Evolutionary conservation across 2,113 vertebrate genomes (phyloP).

Genomic region (Felis chaus): DNA sequence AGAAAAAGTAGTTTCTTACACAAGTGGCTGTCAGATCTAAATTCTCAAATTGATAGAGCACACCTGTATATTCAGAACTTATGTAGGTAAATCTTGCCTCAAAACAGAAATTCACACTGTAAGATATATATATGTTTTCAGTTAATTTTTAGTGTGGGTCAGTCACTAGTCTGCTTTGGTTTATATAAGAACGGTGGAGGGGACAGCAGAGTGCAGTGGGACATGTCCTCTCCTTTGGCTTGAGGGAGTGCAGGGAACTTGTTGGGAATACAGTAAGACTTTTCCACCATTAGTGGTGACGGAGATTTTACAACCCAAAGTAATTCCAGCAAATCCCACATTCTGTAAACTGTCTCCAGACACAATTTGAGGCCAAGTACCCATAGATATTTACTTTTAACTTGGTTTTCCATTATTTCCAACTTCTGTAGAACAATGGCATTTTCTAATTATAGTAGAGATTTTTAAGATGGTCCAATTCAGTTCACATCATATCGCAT

Average conservation of each 20-base stretch:
- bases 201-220: not conserved
- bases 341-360: constrained; percentile 23
- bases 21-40: not conserved
- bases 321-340: constrained; percentile 45
- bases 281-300: constrained; percentile 20
- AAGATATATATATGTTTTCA: not conserved
- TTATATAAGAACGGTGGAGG: not conserved
- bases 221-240: not conserved
- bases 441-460: constrained; percentile 61
- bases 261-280: constrained; percentile 7
- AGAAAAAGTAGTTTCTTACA: not conserved
- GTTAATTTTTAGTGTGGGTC: not conserved
- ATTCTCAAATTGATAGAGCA: not conserved
- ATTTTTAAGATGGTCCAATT: constrained; percentile 60
- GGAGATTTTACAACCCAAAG: not conserved
- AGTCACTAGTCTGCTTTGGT: not conserved
- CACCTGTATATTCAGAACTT: not conserved
- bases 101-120: not conserved
- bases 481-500: not conserved
- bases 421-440: constrained; percentile 16
- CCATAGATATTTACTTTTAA: constrained; percentile 34
- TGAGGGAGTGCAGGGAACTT: not conserved
- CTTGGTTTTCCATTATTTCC: constrained; percentile 62
- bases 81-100: not conserved
- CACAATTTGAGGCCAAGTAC: constrained; percentile 25